phyloP scores from a whole-genome alignment of 1,140 invertebrate genomes.

The Cephus cinctus region DNA sequence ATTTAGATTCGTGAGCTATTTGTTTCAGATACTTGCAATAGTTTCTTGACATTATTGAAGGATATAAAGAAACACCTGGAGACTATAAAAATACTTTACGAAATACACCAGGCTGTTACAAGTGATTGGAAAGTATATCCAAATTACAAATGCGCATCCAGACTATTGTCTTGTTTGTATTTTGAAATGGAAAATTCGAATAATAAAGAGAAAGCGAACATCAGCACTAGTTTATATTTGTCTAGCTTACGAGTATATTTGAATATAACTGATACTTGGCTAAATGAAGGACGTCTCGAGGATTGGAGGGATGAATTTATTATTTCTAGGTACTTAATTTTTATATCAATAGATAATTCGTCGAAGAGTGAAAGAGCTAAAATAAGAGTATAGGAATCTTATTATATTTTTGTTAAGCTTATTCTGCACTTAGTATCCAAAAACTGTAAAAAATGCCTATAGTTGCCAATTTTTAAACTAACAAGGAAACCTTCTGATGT shows the following conservation, averaged over 20 bases:
- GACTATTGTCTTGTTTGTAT: conserved; percentile 51
- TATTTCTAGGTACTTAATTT: conserved; percentile 48
- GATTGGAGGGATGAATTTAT: conserved; percentile 60
- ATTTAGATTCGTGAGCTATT: not conserved
- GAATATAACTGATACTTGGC: conserved; percentile 57
- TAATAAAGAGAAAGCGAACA: conserved; percentile 49
- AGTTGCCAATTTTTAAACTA: too few species aligned
- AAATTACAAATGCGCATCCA: conserved; percentile 47
- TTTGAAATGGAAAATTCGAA: conserved; percentile 47
- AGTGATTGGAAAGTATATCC: conserved; percentile 37
- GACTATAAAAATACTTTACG: conserved; percentile 46
- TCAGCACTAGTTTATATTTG: conserved; percentile 55
- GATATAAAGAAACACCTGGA: conserved; percentile 44
- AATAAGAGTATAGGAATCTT: too few species aligned
- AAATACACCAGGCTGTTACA: conserved; percentile 48
- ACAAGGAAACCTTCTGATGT: not conserved
- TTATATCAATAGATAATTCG: too few species aligned
- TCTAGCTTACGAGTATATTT: conserved; percentile 56
- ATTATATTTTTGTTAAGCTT: too few species aligned
- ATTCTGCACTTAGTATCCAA: too few species aligned
- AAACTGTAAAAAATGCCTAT: too few species aligned
- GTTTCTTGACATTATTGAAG: conserved; percentile 48
- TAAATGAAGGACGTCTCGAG: conserved; percentile 56
- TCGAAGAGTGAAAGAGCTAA: too few species aligned
- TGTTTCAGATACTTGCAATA: conserved; percentile 38